Evolutionary conservation across 1,140 invertebrate genomes (phyloP), one percentile per base, ranked within the genome.

Genomic region (Lepidurus apus): DNA sequence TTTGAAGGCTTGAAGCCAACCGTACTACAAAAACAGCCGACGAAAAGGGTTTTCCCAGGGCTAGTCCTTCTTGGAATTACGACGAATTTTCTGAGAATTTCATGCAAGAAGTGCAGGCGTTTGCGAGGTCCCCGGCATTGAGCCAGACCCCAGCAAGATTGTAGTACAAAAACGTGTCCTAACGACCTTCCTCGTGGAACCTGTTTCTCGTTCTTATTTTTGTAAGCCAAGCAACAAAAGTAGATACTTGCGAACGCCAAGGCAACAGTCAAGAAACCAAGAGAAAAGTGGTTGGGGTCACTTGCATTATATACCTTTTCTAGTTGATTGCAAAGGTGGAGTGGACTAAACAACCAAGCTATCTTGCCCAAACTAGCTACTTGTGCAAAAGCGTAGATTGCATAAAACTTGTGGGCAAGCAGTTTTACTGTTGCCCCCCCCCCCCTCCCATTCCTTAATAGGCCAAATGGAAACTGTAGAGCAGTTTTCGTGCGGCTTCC

Each of bases 141-240:
- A n/a, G 53, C 53, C 53, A 65, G 53, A 65, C 53, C 21, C 53
- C 53, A 65, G 13, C 17, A 65, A 65, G 21, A 13, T 65, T 65
- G 53, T 65, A 65, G 53, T 65, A 65, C 53, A 65, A 65, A 65
- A 65, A 65, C 53, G 53, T 65, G 53, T 65, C 53, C 53, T 65
- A 65, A 65, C 53, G 53, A 65, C 53, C 53, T 65, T 65, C 53
- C 53, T 65, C 21, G 8, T 65, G 13, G 53, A 65, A 65, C 53
- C 53, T 65, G 53, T 65, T 65, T 65, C 13, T 13, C 21, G 53
- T 13, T 47, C 45, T 47, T 47, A 17, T 47, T 47, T 47, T 47
- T 47, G 45, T 47, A 17, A 17, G 10, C 53, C 53, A 65, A 13
- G 53, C 21, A 65, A 65, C 53, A 65, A 65, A 65, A 65, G 53